Base-by-base conservation (phyloP, 2,113 vertebrate genomes). In the Notiomystis cincta region DNA sequence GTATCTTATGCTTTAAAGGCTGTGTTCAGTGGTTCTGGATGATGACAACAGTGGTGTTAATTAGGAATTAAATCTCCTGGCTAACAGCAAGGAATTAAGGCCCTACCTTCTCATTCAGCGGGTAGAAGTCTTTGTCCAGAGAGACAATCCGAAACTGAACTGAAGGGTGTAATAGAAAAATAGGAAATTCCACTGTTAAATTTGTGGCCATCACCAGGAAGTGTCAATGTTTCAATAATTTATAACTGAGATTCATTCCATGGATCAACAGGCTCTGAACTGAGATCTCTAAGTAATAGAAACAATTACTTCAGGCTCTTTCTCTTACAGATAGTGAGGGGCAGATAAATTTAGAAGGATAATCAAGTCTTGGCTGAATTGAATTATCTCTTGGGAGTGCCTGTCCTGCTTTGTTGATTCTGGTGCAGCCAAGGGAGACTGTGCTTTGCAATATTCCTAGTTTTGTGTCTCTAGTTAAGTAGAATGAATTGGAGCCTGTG, bases 81-180 rank as follows among this genome's bases (percentile, higher is more conserved):
- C 56, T 82, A 92, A 21, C 37, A 84, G 45, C 13, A 79, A 93
- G 51, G n/a, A 92, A 86, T 79, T 75, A 57, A 60, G 37, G 12
- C 89, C 96, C 96, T 90, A 98, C 98, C 98, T 96, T 85, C 58
- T 98, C 97, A 70, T 97, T 96, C 81, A 96, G 33, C 0, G 98
- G 97, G 42, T 80, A 92, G 93, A 98, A 98, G 35, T 95, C 91
- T 78, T 97, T 97, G 85, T 98, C 94, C 97, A 98, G 38, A 10
- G 96, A 95, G 57, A 97, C 33, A 38, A 98, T 84, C 80, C 98
- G 98, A 89, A 98, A 98, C 13, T 97, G 93, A 78, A 98, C 98
- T 98, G 84, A 76, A 79, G 40, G 38, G 22, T 66, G 37, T 9
- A 65, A 95, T 0, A 56, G 61, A 85, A 78, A 95, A 93, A 54